Evolutionary conservation across 2,797 vertebrate genomes (phyloP).

Genomic region (Poecilia picta): DNA sequence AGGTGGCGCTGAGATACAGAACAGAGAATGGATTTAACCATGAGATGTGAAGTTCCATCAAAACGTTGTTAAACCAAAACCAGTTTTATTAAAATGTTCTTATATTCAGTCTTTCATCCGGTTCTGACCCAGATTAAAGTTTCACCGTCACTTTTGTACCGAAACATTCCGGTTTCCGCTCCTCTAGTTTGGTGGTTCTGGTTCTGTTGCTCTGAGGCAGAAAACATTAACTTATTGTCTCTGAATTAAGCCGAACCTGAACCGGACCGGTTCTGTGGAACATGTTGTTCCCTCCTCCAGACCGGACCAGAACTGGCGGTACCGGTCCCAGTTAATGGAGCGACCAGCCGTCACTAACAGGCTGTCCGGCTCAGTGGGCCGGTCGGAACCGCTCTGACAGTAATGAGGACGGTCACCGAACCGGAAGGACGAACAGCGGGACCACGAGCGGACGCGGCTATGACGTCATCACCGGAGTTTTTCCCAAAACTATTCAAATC

Average conservation of each 20-base stretch:
- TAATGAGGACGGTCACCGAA: too few relatives aligned
- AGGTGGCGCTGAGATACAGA: neutral
- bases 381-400: neutral
- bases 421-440: neutral
- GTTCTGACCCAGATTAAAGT: neutral
- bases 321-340: neutral
- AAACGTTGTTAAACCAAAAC: neutral
- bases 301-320: neutral
- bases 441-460: neutral
- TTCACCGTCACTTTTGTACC: neutral
- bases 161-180: neutral
- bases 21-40: neutral
- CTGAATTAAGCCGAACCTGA: neutral
- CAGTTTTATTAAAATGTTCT: neutral
- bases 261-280: neutral
- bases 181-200: neutral
- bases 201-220: neutral
- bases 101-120: neutral
- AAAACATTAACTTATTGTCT: neutral
- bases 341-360: neutral
- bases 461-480: neutral
- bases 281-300: neutral
- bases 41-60: neutral
- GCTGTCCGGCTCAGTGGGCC: neutral
- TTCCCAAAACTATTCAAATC: neutral